These are phyloP conservation scores for Acholoe squamosa DNA, from an alignment of 2,888 invertebrate species.

Conservation along the genomic window DNA sequence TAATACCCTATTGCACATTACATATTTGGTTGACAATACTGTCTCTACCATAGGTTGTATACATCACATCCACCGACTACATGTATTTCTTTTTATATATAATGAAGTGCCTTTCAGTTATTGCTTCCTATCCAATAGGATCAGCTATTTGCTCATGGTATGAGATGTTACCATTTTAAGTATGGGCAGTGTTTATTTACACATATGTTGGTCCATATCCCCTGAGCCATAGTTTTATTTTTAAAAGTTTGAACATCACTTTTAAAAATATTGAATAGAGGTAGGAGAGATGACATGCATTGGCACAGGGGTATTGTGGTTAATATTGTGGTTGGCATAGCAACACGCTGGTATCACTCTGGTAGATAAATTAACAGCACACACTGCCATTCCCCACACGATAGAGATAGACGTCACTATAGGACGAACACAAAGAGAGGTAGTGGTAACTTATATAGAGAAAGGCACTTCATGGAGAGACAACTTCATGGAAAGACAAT, in stretches of 20 bases:
- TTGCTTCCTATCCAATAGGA: too few relatives aligned
- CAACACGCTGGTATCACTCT: constrained; percentile 3
- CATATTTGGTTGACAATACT: too few relatives aligned
- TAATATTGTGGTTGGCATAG: not conserved
- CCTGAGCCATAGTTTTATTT: not conserved
- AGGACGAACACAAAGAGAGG: not conserved
- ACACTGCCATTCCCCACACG: not conserved
- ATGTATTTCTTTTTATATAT: too few relatives aligned
- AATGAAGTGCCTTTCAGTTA: too few relatives aligned
- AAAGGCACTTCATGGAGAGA: constrained; percentile 13
- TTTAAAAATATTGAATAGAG: not conserved
- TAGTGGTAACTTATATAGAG: not conserved
- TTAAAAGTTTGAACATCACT: not conserved
- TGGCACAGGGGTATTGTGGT: not conserved
- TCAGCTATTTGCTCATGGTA: too few relatives aligned
- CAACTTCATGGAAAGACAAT: constrained; percentile 21
- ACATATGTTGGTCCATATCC: too few relatives aligned
- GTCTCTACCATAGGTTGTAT: too few relatives aligned
- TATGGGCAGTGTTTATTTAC: too few relatives aligned
- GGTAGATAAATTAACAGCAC: not conserved
- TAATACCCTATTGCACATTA: too few relatives aligned
- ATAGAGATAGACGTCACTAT: not conserved
- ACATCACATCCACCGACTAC: too few relatives aligned
- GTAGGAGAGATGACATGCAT: not conserved
- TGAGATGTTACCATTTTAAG: too few relatives aligned